A percentile compares a stretch with the other conserved stretches of the same genome.
phyloP scores from a whole-genome alignment of 2,797 vertebrate species.

The Poecile montanus region DNA sequence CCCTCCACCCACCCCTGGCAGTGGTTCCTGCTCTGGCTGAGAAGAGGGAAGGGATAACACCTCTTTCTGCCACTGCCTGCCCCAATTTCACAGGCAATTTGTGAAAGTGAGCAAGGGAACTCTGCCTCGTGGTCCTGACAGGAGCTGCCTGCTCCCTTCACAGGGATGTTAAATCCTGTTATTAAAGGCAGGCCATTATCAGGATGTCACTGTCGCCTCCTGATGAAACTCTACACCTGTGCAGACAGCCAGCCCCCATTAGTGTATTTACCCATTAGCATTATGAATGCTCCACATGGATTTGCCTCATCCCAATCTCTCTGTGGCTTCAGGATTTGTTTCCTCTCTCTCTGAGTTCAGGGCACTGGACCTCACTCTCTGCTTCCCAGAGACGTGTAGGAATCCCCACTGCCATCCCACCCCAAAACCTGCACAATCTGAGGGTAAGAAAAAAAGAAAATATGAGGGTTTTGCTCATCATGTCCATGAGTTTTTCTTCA shows the following conservation, averaged over 20 bases:
- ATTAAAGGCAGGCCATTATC: conserved; percentile 28
- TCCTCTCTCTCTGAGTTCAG: neutral
- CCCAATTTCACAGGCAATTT: neutral
- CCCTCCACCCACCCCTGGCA: accelerated
- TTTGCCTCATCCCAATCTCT: neutral
- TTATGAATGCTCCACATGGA: neutral
- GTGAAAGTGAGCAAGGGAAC: neutral
- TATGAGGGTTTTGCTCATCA: neutral
- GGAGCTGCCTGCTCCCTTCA: neutral
- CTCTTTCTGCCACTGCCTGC: accelerated
- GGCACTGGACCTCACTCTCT: neutral
- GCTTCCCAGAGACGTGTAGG: neutral
- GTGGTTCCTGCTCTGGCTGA: accelerated
- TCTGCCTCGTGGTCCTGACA: neutral
- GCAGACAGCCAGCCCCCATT: neutral
- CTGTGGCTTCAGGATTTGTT: neutral
- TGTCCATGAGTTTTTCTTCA: neutral
- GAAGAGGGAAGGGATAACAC: neutral
- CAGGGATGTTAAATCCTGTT: neutral
- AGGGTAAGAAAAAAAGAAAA: neutral
- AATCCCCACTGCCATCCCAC: neutral
- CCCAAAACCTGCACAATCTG: neutral
- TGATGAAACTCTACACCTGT: conserved; percentile 9
- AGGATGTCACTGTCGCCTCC: neutral
- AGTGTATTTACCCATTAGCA: neutral